Percentiles rank a stretch among this genome's conserved stretches.
These are phyloP conservation scores for Dromaius novaehollandiae DNA, from an alignment of 2,113 vertebrate genomes.

Conservation along the genomic window DNA sequence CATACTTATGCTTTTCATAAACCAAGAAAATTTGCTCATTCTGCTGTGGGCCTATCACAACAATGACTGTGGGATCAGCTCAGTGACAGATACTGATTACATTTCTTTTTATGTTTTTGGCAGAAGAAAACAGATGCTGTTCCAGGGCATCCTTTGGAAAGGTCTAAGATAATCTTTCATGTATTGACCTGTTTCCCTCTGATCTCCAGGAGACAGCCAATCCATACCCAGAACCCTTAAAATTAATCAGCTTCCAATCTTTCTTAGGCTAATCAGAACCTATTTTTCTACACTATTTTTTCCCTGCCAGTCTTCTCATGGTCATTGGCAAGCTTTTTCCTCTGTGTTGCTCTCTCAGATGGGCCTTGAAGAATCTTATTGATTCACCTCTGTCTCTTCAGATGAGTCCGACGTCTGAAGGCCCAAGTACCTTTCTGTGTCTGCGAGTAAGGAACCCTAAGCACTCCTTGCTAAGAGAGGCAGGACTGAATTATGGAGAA, in stretches of 20 bases:
- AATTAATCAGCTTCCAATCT: neutral
- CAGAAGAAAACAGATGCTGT: neutral
- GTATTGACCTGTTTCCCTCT: neutral
- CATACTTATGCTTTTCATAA: neutral
- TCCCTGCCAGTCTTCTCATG: neutral
- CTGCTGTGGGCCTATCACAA: neutral
- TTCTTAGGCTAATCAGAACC: neutral
- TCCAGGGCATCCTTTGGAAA: neutral
- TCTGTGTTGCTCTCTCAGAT: neutral
- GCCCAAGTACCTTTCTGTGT: neutral
- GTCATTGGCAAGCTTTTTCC: neutral
- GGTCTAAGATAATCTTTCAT: neutral
- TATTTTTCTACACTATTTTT: neutral
- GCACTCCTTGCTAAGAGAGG: neutral
- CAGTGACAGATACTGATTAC: neutral
- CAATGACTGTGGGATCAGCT: neutral
- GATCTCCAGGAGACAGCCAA: neutral
- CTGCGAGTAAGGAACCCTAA: neutral
- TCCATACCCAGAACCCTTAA: neutral
- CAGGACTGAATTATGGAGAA: neutral
- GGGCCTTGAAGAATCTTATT: neutral
- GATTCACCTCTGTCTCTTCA: neutral
- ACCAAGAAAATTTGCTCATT: neutral
- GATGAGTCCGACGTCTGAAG: neutral
- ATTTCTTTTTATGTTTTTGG: neutral